Conservation (phyloP, 1,140 invertebrate genomes). For the Drosophila micromelanica region DNA sequence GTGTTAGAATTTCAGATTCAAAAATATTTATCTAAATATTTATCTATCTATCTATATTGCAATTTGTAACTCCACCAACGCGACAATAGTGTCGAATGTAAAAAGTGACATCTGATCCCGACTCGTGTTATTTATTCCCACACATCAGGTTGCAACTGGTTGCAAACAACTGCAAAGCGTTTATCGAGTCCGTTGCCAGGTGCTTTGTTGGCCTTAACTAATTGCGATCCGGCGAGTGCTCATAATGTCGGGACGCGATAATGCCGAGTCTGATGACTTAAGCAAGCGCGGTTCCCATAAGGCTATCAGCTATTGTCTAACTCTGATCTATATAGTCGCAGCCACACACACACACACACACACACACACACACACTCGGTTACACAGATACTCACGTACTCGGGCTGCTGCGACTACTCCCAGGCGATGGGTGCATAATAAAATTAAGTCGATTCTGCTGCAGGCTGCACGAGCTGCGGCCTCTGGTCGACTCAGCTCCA, state of each 20-base stretch:
- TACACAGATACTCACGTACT: no score
- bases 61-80: neutral
- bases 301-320: slow-evolving; percentile 67
- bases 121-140: slow-evolving; percentile 6
- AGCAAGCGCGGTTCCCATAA: slow-evolving; percentile 35
- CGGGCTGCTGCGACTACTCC: neutral
- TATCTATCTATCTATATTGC: neutral
- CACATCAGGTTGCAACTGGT: neutral
- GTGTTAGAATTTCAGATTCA: no score
- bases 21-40: no score
- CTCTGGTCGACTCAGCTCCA: slow-evolving; percentile 4
- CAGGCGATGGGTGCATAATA: slow-evolving; percentile 45
- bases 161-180: neutral
- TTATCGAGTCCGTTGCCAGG: neutral
- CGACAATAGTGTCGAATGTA: slow-evolving; percentile 1
- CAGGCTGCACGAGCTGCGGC: slow-evolving; percentile 38
- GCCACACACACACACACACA: neutral
- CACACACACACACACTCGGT: no score
- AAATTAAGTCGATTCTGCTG: slow-evolving; percentile 54
- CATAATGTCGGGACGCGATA: slow-evolving; percentile 55
- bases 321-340: slow-evolving; percentile 62
- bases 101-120: neutral
- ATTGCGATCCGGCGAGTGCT: slow-evolving; percentile 30
- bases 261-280: slow-evolving; percentile 51
- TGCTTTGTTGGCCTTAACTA: slow-evolving; percentile 28